Evolutionary conservation across 64 coral and sea anemone species (phyloP), one percentile per base, ranked within the genome.

Genomic region (Stylophora pistillata): DNA sequence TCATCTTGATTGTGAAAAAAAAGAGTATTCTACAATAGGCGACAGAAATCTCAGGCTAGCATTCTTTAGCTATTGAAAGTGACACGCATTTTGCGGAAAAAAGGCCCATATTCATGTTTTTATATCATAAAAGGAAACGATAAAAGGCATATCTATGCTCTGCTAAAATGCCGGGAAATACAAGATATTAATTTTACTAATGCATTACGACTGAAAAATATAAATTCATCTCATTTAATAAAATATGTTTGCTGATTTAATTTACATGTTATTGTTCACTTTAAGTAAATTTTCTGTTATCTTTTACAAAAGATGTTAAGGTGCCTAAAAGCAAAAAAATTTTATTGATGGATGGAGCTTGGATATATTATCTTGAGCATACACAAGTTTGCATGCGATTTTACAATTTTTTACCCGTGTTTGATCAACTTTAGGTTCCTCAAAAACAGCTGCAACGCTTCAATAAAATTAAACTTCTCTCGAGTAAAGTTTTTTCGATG

Each of bases 261-360:
- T 84, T 84, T 84, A 84, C n/a, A 66, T 68, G 21, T 69, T 84
- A 53, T 84, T 69, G 79, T 84, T 84, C 79, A 66, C 23, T 41
- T 47, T 34, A 65, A 63, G 79, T 47, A 65, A 82, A 82, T 82
- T 82, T n/a, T 21, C n/a, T 69, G 80, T 84, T 70, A 84, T 84
- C 61, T 79, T 29, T 25, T 12, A 26, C 27, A 6, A 59, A 79
- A 76, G 53, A 53, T 41, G 73, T 76, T 76, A 21, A 76, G 73
- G 53, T 76, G 73, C 73, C 73, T 76, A 17, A 76, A 53, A 76
- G 73, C 73, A 0, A 76, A 52, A 71, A 76, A 23, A 10, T 34
- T 10, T 7, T 12, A 18, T 4, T 20, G 53, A 52, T 52, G 53
- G 16, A 68, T 11, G 10, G 23, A 28, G 64, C 25, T 25, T 5